Evolutionary conservation across 1,140 invertebrate genomes (phyloP), one percentile per base, ranked within the genome.

Genomic region (Drosophila fuyamai): DNA sequence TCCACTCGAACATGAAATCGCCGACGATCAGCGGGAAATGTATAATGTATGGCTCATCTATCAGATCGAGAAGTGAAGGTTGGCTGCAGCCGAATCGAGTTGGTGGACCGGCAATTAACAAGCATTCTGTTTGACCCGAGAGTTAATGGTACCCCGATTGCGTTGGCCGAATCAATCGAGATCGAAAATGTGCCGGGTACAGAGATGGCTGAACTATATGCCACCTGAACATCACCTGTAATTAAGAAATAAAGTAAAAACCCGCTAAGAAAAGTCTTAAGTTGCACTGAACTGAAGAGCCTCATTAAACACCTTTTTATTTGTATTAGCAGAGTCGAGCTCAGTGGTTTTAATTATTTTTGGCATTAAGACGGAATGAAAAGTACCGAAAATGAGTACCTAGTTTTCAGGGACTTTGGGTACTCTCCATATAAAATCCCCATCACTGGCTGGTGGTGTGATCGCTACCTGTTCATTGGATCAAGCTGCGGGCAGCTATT

Each of bases 101-200:
- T 62, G 59, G 27, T 68, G 48, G 9, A 12, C 46, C 35, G 59
- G 55, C 67, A 81, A 81, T 81, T 81, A 81, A 81, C 82, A 78
- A 72, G 43, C 73, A 62, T 68, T 58, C 63, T 57, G 62, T 50
- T 56, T 81, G 78, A 81, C 60, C 79, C 66, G 46, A 66, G 27
- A 66, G 65, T 68, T 68, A 68, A 68, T 68, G 65, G 65, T 9
- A 13, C 57, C 12, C 13, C 35, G 57, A 38, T 48, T 18, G 57
- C 56, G 55, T 57, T 57, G 41, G 14, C 40, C 38, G 46, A 48
- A 68, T 68, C 61, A 68, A 68, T 66, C 65, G 35, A 44, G 38
- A 44, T 48, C 47, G 74, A 70, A 54, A 72, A 41, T 54, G 53
- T 74, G 27, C 41, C 40, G 38, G 55, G 27, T 14, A 9, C 60